These are phyloP conservation scores for Alligator sinensis DNA, from an alignment of 2,113 vertebrate genomes.

Conservation along the genomic window DNA sequence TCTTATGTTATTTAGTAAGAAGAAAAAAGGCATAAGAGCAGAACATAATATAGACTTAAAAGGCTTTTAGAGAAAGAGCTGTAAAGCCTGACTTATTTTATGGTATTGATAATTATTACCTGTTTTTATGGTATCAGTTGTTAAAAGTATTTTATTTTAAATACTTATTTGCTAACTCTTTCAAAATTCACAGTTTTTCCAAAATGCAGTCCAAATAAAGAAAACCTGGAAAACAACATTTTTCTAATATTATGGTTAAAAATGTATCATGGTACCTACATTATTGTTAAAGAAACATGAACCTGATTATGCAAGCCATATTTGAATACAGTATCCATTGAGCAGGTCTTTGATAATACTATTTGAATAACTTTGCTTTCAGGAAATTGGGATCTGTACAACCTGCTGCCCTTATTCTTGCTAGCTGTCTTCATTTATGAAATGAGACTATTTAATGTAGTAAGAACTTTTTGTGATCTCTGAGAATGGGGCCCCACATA, in stretches of 20 bases:
- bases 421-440: not conserved
- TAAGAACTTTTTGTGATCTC: not conserved
- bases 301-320: not conserved
- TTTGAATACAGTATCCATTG: not conserved
- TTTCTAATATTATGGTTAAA: not conserved
- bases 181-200: not conserved
- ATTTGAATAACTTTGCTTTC: not conserved
- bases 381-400: not conserved
- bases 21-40: not conserved
- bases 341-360: constrained; percentile 1
- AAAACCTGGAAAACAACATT: not conserved
- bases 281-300: not conserved
- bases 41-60: not conserved
- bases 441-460: not conserved
- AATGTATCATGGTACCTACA: not conserved
- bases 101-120: not conserved
- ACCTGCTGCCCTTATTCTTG: not conserved
- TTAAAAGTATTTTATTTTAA: constrained; percentile 14
- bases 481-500: not conserved
- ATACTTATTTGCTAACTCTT: not conserved
- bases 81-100: not conserved
- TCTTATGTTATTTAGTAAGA: not conserved
- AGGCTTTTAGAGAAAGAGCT: not conserved
- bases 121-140: constrained; percentile 4
- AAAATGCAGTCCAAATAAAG: not conserved